Percentiles rank a stretch among this genome's conserved stretches.
These are phyloP conservation scores for Poecilia picta DNA, from an alignment of 2,797 vertebrate genomes.

Conservation along the genomic window DNA sequence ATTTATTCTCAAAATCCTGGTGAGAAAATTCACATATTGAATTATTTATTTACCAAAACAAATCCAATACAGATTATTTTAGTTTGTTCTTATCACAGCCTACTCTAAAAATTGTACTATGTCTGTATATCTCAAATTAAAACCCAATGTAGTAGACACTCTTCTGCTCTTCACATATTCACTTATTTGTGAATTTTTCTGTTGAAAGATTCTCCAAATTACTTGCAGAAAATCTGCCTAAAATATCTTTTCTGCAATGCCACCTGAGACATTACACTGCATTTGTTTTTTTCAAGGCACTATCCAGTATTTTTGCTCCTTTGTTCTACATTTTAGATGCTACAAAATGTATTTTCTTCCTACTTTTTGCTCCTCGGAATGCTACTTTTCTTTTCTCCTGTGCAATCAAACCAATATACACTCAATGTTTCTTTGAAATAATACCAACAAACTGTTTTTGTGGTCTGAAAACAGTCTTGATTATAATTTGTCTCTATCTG, in stretches of 20 bases:
- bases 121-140: neutral
- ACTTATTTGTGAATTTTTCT: neutral
- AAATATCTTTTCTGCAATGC: no score
- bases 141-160: neutral
- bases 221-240: neutral
- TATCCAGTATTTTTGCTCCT: neutral
- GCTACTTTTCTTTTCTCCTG: neutral
- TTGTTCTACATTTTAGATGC: neutral
- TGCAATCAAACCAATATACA: neutral
- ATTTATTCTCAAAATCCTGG: neutral
- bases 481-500: neutral
- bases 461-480: neutral
- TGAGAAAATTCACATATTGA: neutral
- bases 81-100: neutral
- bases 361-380: neutral
- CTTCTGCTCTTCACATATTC: neutral
- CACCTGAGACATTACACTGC: no score
- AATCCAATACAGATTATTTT: neutral
- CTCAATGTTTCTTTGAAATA: neutral
- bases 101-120: neutral
- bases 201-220: neutral
- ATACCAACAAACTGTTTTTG: neutral
- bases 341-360: neutral
- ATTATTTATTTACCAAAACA: neutral
- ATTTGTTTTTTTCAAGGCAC: neutral